Evolutionary conservation across 53 echinoderm and acorn worm species (phyloP), one percentile per base, ranked within the genome.

Genomic region (Actinopyga echinites): DNA sequence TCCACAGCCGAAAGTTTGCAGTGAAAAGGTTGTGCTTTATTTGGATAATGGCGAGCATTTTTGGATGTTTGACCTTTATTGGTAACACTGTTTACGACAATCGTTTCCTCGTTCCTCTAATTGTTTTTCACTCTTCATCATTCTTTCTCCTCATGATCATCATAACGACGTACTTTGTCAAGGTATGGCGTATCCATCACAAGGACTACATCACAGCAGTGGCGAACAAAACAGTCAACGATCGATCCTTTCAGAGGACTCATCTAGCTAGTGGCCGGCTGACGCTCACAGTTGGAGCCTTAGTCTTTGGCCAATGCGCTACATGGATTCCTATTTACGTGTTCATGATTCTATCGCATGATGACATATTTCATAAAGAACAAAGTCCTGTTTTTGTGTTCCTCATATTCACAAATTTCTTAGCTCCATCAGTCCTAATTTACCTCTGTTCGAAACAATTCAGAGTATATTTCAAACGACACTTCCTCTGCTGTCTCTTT

Each of bases 401-500:
- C 5, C 56, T 77, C 0, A 4, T 77, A 15, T 55, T 77, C 25
- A 17, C 33, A 15, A 77, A 77, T 29, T 77, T 54, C 9, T 29
- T 77, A n/a, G 30, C 49, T 3, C 30, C 77, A 7, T 55, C 77
- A 5, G n/a, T 77, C 19, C 49, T 77, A 24, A 31, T 77, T 30
- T 77, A 30, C 19, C 17, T 55, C 6, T 54, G 20, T 56, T 77
- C 77, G 13, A 30, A 23, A 20, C 77, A 77, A 20, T 77, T 77
- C 21, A 43, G 77, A 30, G 55, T 43, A 19, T 55, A 77, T 30
- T 77, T 77, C 23, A 77, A 77, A 24, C 77, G 77, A 28, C 77
- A 55, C 23, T 53, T 53, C 3, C 56, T 77, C 30, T 77, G 77
- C 8, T 77, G 77, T 21, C 56, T 77, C 21, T 77, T 54, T 30